These are phyloP conservation scores for Drosophila triauraria DNA, from an alignment of 1,140 invertebrate species.

Conservation along the genomic window DNA sequence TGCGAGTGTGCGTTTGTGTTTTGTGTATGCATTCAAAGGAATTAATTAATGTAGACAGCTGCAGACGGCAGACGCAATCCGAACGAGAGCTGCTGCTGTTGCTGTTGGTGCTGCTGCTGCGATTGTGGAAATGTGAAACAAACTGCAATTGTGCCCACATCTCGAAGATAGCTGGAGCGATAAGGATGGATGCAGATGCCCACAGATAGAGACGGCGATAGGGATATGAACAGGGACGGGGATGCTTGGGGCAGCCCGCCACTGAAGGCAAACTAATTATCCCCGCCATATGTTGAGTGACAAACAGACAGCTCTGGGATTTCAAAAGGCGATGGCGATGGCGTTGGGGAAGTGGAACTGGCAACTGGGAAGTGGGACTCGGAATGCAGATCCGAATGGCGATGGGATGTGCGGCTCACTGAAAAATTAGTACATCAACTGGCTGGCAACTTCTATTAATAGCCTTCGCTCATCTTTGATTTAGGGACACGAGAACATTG, in stretches of 20 bases:
- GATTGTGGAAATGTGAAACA: constrained; percentile 57
- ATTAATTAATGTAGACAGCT: constrained; percentile 77
- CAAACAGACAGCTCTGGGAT: constrained; percentile 46
- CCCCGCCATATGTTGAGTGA: constrained; percentile 52
- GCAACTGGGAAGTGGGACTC: constrained; percentile 15
- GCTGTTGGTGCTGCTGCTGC: constrained; percentile 10
- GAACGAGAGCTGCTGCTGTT: constrained; percentile 20
- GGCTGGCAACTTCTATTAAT: constrained; percentile 47
- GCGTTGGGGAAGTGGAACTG: neutral
- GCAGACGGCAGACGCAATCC: constrained; percentile 45
- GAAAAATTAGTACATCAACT: constrained; percentile 59
- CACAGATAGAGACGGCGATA: constrained; percentile 6
- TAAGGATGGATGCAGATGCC: constrained; percentile 11
- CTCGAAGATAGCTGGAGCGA: constrained; percentile 43
- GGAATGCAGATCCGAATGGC: constrained; percentile 17
- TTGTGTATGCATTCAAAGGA: constrained; percentile 51
- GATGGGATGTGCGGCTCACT: constrained; percentile 62
- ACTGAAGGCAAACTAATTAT: constrained; percentile 53
- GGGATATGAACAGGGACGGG: constrained; percentile 1
- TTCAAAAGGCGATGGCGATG: constrained; percentile 23
- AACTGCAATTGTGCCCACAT: constrained; percentile 54
- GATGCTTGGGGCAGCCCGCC: constrained; percentile 30
- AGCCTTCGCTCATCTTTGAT: constrained; percentile 22
- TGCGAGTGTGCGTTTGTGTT: constrained; percentile 31
- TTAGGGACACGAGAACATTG: constrained; percentile 5